phyloP scores from a whole-genome alignment of 2,888 invertebrate species.

The Nomada ruficornis region DNA sequence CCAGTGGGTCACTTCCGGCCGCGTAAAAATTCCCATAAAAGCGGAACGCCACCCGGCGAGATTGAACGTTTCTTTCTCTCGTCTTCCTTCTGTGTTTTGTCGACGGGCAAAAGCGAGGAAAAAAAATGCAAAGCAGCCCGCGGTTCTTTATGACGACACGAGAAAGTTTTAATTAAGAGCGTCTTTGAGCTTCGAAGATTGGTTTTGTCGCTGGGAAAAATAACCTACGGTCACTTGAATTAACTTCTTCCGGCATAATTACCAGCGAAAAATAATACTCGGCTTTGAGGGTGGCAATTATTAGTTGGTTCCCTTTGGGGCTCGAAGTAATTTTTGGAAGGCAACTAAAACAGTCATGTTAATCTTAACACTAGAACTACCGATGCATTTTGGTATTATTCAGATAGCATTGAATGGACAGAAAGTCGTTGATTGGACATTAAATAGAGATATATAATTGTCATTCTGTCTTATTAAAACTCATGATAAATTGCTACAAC shows the following conservation, averaged over 20 bases:
- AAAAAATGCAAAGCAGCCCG: background rate
- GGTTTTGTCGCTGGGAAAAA: background rate
- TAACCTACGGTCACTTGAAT: background rate
- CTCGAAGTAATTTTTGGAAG: too few species aligned
- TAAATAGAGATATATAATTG: too few species aligned
- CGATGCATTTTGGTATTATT: too few species aligned
- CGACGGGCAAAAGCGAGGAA: background rate
- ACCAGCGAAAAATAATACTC: background rate
- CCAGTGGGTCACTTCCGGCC: slow-evolving; percentile 26
- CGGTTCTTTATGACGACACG: background rate
- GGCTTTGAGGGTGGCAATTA: too few species aligned
- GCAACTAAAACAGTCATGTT: too few species aligned
- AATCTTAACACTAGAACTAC: too few species aligned
- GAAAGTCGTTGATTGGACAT: too few species aligned
- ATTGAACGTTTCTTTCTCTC: slow-evolving; percentile 11
- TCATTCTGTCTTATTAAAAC: too few species aligned
- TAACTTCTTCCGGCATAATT: background rate
- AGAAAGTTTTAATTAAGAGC: slow-evolving; percentile 10
- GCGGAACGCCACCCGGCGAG: slow-evolving; percentile 44
- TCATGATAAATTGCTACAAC: too few species aligned
- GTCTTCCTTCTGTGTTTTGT: background rate
- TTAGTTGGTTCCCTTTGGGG: too few species aligned
- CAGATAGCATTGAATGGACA: too few species aligned
- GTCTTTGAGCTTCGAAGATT: background rate
- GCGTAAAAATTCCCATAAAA: slow-evolving; percentile 34